These are phyloP conservation scores for Eulemur rubriventer DNA, from an alignment of 2,797 vertebrate species.

Conservation along the genomic window DNA sequence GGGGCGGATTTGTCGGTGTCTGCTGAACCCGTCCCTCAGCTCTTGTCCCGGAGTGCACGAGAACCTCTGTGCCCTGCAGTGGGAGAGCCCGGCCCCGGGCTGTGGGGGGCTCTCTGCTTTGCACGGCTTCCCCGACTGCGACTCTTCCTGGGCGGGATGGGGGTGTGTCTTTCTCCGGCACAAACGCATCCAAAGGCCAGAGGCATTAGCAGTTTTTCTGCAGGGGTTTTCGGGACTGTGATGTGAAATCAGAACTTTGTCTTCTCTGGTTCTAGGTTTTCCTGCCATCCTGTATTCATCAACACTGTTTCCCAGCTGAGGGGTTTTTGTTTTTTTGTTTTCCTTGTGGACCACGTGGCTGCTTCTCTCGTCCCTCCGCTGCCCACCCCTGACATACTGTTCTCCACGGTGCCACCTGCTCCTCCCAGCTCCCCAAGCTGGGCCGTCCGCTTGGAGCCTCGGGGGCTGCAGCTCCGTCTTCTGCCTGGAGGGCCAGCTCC, in stretches of 20 bases:
- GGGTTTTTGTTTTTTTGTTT: background rate
- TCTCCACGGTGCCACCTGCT: background rate
- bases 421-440: background rate
- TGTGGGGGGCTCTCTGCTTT: background rate
- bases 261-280: background rate
- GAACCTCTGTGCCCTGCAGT: background rate
- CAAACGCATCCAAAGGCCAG: background rate
- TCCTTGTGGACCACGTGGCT: background rate
- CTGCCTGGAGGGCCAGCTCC: background rate
- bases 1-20: background rate
- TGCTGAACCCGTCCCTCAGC: rapidly evolving
- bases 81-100: no score
- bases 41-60: no score
- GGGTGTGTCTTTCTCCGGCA: rapidly evolving
- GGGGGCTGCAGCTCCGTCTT: background rate
- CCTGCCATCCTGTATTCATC: rapidly evolving
- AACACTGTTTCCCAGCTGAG: background rate
- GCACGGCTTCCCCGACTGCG: rapidly evolving
- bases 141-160: rapidly evolving
- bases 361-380: rapidly evolving
- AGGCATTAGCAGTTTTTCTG: rapidly evolving
- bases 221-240: background rate
- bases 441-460: rapidly evolving
- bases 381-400: rapidly evolving
- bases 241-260: rapidly evolving